phyloP scores from a whole-genome alignment of 2,797 vertebrate genomes.

The Galago senegalensis region DNA sequence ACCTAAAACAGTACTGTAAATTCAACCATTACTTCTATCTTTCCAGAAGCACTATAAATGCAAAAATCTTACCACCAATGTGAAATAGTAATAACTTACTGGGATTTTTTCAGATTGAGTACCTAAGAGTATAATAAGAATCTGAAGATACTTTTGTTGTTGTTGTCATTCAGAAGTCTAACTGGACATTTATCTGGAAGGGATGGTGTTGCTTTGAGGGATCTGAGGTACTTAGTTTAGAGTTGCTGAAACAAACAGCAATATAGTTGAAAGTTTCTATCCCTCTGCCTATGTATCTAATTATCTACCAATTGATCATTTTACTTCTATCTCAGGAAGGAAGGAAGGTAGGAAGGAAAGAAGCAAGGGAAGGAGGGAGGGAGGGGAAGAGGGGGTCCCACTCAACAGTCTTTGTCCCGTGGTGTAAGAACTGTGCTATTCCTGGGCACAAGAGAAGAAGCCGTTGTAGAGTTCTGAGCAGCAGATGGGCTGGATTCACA shows the following conservation, averaged over 20 bases:
- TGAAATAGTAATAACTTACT: not conserved
- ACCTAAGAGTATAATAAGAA: not conserved
- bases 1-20: not conserved
- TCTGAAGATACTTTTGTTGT: not conserved
- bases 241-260: not conserved
- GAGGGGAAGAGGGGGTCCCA: not conserved
- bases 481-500: not conserved
- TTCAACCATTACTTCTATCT: not conserved
- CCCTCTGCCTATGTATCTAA: not conserved
- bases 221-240: not conserved
- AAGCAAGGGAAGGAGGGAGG: not conserved
- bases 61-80: not conserved
- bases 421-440: not conserved
- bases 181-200: not conserved
- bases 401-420: not conserved
- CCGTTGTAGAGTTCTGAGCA: not conserved
- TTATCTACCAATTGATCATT: not conserved
- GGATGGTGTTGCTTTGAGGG: not conserved
- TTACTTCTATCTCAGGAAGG: not conserved
- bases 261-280: not conserved
- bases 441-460: not conserved
- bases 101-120: not conserved
- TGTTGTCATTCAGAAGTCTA: not conserved
- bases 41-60: conserved; percentile 7
- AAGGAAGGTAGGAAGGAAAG: not conserved